phyloP scores from a whole-genome alignment of 2,113 vertebrate species.

The Platichthys stellatus region DNA sequence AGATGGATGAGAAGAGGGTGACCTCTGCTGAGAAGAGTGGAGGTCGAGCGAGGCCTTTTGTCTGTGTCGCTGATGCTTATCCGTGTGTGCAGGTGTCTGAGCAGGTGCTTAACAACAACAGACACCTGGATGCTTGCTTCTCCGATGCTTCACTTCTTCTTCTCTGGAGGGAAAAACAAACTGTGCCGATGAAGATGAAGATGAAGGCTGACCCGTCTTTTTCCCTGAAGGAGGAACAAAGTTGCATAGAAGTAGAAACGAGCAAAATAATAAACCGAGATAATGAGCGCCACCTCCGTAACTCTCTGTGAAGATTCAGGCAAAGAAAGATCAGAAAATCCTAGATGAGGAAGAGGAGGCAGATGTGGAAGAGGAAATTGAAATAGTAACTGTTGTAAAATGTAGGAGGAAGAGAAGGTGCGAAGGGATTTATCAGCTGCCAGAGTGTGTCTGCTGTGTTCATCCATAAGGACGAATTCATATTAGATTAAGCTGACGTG shows the following conservation, averaged over 20 bases:
- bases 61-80: constrained; percentile 3
- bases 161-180: background rate
- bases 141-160: too few species aligned
- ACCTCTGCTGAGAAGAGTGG: constrained; percentile 22
- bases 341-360: background rate
- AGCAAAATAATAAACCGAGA: background rate
- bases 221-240: background rate
- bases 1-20: constrained; percentile 2
- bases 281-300: background rate
- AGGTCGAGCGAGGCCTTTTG: background rate
- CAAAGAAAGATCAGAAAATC: background rate
- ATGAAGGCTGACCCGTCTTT: too few species aligned
- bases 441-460: background rate
- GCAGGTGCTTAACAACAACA: background rate
- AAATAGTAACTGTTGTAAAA: background rate
- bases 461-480: background rate
- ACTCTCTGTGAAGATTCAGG: too few species aligned
- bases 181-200: background rate
- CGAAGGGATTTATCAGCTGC: background rate
- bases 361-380: background rate
- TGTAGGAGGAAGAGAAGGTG: background rate
- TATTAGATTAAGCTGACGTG: constrained; percentile 14
- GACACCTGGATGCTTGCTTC: background rate
- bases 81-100: background rate
- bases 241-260: background rate